Evolutionary conservation across 2,113 vertebrate genomes (phyloP), one percentile per base, ranked within the genome.

Genomic region (Lampris incognitus): DNA sequence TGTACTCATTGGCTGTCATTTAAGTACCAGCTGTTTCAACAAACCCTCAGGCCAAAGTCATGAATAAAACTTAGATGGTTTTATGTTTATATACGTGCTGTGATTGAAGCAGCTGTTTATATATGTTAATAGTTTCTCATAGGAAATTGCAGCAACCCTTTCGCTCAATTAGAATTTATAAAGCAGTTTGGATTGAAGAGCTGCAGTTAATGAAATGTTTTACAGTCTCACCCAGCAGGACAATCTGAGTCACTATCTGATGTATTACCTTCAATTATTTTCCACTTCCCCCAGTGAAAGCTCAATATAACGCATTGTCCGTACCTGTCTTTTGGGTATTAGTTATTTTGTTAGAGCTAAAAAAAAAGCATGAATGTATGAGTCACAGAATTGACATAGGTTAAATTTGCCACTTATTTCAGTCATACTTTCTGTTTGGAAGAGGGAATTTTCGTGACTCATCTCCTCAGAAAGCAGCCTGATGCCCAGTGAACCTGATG

Each of bases 151-250:
- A 44, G 7, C 7, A 5, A 46, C 44, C 44, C 44, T 4, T 46
- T 7, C 44, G 4, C 7, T 5, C 44, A 46, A 46, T 7, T 46
- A 46, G 44, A 4, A 46, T 5, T 46, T 46, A 46, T 46, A 46
- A 46, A 46, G 44, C 44, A 46, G 44, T 46, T 46, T 4, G 24
- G 24, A 58, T 51, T 9, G 50, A 11, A 11, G 10, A 51, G 54
- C 69, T 74, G 56, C 52, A 81, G 46, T 74, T 88, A 79, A 87
- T 88, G 74, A 88, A 88, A 88, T 72, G 71, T 89, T 81, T 82
- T 69, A 67, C 63, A 57, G 76, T 71, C 79, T 73, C 76, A 82
- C 80, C 75, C 78, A 74, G 85, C 76, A 59, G 72, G 85, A 86
- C 60, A 56, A 78, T 85, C 89, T 79, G 78, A 86, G 81, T 89